phyloP scores from a whole-genome alignment of 1,140 invertebrate genomes.

The Lepidurus couesii region DNA sequence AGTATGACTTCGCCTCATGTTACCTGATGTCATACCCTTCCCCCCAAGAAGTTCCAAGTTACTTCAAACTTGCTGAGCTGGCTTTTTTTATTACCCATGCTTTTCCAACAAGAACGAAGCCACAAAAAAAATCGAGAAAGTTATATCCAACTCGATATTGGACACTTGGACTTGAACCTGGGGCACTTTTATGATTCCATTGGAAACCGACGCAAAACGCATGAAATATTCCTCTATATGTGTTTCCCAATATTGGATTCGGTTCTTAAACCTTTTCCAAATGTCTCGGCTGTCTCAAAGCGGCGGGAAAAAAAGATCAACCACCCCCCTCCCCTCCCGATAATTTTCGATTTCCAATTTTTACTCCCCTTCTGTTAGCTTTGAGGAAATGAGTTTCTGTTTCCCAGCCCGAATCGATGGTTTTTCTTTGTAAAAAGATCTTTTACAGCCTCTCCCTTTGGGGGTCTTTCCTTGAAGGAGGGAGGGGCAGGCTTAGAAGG shows the following conservation, averaged over 20 bases:
- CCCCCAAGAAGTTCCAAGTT: neutral
- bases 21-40: neutral
- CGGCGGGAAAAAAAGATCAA: neutral
- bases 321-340: neutral
- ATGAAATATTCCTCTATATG: too few species aligned
- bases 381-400: constrained; percentile 22
- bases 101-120: too few species aligned
- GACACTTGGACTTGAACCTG: too few species aligned
- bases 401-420: neutral
- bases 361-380: neutral
- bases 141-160: too few species aligned
- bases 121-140: too few species aligned
- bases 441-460: constrained; percentile 12
- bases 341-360: constrained; percentile 5
- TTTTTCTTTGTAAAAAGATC: constrained; percentile 13
- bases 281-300: neutral
- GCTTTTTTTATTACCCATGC: neutral
- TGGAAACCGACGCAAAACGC: too few species aligned
- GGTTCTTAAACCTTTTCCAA: neutral
- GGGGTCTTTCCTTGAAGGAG: neutral
- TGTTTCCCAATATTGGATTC: too few species aligned
- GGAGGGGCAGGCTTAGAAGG: neutral
- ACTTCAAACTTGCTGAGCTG: neutral
- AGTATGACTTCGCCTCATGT: neutral
- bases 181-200: too few species aligned